These are phyloP conservation scores for Galago senegalensis DNA, from an alignment of 2,797 vertebrate genomes.

Conservation along the genomic window DNA sequence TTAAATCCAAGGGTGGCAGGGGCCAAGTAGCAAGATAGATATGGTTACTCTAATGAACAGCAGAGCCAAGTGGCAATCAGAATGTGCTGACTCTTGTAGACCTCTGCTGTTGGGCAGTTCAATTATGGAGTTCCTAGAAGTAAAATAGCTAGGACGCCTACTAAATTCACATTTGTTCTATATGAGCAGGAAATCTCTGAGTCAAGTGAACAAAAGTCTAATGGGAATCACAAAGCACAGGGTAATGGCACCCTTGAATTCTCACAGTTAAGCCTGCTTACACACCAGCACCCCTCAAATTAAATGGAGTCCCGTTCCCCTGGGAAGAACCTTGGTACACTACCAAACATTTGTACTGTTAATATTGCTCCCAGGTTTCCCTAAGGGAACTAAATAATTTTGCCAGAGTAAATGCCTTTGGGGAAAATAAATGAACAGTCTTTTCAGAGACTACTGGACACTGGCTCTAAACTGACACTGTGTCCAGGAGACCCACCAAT, in stretches of 20 bases:
- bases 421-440: not conserved
- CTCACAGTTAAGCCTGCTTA: not conserved
- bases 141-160: not conserved
- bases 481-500: not conserved
- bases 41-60: not conserved
- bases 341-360: too few relatives aligned
- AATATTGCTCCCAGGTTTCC: not conserved
- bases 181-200: not conserved
- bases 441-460: not conserved
- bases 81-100: not conserved
- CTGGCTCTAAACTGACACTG: not conserved
- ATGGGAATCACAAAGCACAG: not conserved
- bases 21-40: not conserved
- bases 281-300: not conserved
- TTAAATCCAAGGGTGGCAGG: not conserved
- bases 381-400: not conserved
- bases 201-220: not conserved
- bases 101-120: not conserved
- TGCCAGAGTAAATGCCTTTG: not conserved
- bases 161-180: not conserved
- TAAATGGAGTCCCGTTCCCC: too few relatives aligned
- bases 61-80: not conserved
- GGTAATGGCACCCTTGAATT: not conserved
- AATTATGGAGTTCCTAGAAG: not conserved
- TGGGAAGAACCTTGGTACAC: not conserved